Base-by-base conservation (phyloP, 2,113 vertebrate genomes). In the Limnothrissa miodon region DNA sequence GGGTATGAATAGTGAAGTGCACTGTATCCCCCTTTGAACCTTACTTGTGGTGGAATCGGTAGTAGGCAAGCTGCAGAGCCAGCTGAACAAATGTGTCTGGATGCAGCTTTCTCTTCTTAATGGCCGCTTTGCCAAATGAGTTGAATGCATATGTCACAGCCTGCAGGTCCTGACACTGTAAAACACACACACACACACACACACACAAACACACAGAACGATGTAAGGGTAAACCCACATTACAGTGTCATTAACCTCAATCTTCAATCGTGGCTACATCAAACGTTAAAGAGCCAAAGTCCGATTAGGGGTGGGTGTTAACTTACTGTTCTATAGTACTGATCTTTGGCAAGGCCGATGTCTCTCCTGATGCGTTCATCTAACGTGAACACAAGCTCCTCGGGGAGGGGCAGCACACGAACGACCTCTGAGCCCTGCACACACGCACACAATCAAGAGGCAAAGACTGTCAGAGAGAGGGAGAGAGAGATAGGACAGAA, bases 11-110 rank as follows among this genome's bases (percentile, higher is more conserved):
- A 42, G 42, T 42, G 42, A 29, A 53, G 15, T 13, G 46, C 46
- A 48, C 2, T 48, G 46, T 11, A 15, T 48, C 46, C 10, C 81
- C 17, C 44, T 6, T 42, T 2, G 39, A 79, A 36, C 23, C 92
- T 88, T 91, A 99, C 98, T 91, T 91, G 80, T 95, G 94, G 51
- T 98, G 93, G 62, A 94, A 89, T 81, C 91, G 96, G 83, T 96
- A 97, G 90, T 96, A 98, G 29, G 97, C 95, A 74, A 98, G 87
- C 92, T 99, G 98, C 88, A 99, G 94, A 0, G 96, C 97, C 83
- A 99, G 94, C 88, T 99, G 98, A 82, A 99, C 89, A 89, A 98
- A 99, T 0, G 96, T 96, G 87, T 99, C 98, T 0, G 98, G 98
- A 86, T 99, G 98, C 85, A 99, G 91, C 19, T 91, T 93, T 80